These are phyloP conservation scores for Pollicipes pollicipes DNA, from an alignment of 1,140 invertebrate species.

Conservation along the genomic window DNA sequence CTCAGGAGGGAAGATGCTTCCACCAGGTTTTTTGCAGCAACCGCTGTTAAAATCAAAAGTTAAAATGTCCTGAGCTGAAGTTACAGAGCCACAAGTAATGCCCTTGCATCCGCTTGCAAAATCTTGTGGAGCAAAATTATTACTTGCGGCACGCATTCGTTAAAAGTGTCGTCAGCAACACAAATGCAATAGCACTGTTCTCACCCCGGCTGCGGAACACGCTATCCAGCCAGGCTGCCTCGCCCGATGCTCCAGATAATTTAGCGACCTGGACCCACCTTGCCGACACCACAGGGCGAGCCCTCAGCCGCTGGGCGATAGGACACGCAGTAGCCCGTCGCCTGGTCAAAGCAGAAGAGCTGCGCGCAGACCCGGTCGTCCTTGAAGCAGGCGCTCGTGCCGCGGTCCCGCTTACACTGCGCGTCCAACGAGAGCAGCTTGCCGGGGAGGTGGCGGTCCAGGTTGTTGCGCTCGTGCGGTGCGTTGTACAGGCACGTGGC, in stretches of 20 bases:
- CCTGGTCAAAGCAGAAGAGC: slow-evolving; percentile 84
- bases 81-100: too few relatives aligned
- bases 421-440: slow-evolving; percentile 74
- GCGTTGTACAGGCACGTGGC: slow-evolving; percentile 84
- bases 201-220: too few relatives aligned
- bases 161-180: slow-evolving; percentile 4
- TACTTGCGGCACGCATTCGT: slow-evolving; percentile 4
- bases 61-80: too few relatives aligned
- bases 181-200: slow-evolving; percentile 8
- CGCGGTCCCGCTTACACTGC: slow-evolving; percentile 78
- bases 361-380: slow-evolving; percentile 87
- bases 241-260: too few relatives aligned
- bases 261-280: too few relatives aligned
- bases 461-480: slow-evolving; percentile 75
- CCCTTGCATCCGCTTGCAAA: too few relatives aligned
- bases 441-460: slow-evolving; percentile 72
- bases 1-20: too few relatives aligned
- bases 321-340: slow-evolving; percentile 84
- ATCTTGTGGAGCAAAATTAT: too few relatives aligned
- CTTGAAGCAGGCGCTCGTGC: slow-evolving; percentile 69
- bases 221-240: too few relatives aligned
- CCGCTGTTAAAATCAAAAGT: too few relatives aligned
- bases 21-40: too few relatives aligned
- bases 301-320: slow-evolving; percentile 87
- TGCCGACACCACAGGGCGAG: slow-evolving; percentile 77